phyloP scores from a whole-genome alignment of 2,888 invertebrate species.

The Lochmaea crataegi region DNA sequence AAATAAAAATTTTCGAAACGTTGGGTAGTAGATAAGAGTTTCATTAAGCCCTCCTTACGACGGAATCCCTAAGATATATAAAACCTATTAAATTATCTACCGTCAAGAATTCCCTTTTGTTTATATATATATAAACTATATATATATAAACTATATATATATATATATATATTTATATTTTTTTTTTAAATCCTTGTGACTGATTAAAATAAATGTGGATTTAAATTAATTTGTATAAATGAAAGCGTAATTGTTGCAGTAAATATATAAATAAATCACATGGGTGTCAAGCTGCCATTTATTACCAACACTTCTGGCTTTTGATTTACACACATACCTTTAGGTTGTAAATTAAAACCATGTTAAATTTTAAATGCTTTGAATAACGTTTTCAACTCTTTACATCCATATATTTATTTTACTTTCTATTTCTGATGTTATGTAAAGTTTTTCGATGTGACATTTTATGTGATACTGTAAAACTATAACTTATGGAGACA shows the following conservation, averaged over 20 bases:
- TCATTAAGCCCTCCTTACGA: no score
- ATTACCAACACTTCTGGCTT: not conserved
- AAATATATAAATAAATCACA: constrained; percentile 9
- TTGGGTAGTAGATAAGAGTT: no score
- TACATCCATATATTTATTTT: not conserved
- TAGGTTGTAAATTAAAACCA: not conserved
- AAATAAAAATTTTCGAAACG: no score
- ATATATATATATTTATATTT: no score
- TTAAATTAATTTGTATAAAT: constrained; percentile 12
- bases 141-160: no score
- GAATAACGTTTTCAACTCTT: not conserved
- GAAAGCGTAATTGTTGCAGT: constrained; percentile 12
- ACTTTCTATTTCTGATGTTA: constrained; percentile 1
- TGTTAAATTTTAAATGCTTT: not conserved
- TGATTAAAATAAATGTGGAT: not conserved
- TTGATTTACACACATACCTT: constrained; percentile 11
- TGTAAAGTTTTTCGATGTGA: not conserved
- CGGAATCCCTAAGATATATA: no score
- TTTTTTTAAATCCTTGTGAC: not conserved
- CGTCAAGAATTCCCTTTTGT: no score
- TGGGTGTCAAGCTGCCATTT: not conserved
- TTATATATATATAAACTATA: no score
- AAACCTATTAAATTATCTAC: no score
- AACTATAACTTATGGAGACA: no score
- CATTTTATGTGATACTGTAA: not conserved